A percentile compares a stretch with the other conserved stretches of the same genome.
phyloP scores from a whole-genome alignment of 1,140 invertebrate genomes.

The Monochamus saltuarius region DNA sequence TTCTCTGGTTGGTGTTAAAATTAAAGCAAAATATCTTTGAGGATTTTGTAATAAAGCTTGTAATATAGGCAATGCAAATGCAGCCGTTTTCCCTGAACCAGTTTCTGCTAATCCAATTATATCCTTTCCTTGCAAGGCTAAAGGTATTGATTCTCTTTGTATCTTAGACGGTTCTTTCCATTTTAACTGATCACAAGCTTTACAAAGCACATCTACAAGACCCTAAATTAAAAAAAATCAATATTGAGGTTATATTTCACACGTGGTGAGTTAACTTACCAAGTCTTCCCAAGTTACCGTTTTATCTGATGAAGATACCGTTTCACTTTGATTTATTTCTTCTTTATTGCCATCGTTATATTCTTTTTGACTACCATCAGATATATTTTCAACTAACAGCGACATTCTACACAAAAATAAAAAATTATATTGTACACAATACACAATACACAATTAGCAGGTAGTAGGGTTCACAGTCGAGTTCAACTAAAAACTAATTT shows the following conservation, averaged over 20 bases:
- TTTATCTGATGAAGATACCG: conserved; percentile 36
- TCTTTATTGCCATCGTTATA: background rate
- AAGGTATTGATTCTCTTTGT: conserved; percentile 89
- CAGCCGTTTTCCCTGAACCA: conserved; percentile 97
- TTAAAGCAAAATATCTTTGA: conserved; percentile 90
- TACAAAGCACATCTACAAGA: conserved; percentile 86
- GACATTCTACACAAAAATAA: no score
- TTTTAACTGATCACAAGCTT: conserved; percentile 88
- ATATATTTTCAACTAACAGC: no score
- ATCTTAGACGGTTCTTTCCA: conserved; percentile 95
- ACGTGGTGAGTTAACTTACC: conserved; percentile 51
- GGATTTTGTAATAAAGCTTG: conserved; percentile 88
- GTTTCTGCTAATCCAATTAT: conserved; percentile 97
- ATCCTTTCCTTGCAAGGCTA: conserved; percentile 90
- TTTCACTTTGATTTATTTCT: background rate
- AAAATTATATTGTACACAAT: no score
- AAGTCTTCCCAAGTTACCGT: conserved; percentile 62
- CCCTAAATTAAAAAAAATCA: conserved; percentile 63
- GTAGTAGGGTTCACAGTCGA: no score
- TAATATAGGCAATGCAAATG: conserved; percentile 94
- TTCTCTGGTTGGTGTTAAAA: conserved; percentile 96
- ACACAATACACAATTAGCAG: no score
- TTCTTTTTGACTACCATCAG: no score
- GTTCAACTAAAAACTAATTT: no score
- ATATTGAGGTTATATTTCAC: conserved; percentile 7